Base-by-base conservation (phyloP, 1,140 invertebrate genomes). In the Heliothis subflexa region DNA sequence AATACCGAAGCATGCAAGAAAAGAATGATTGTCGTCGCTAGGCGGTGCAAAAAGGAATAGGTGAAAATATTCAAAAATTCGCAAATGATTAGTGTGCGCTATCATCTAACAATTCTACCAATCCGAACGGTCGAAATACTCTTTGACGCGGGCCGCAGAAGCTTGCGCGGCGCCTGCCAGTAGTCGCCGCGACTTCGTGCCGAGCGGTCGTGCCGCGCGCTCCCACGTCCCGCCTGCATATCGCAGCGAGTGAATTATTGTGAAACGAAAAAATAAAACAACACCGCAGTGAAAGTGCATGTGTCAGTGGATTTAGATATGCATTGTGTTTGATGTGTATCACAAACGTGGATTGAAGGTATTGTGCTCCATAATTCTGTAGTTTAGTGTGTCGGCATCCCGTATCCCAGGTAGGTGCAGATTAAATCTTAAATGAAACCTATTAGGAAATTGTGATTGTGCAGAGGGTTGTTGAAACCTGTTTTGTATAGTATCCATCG, bases 111-210 rank as follows among this genome's bases (percentile, higher is more conserved):
- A 86, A 84, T 86, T 87, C 85, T 86, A 83, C 80, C 86, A 85
- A 83, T 80, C 81, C 81, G 75, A 83, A 83, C 79, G 81, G 79
- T 79, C 78, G 74, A 80, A 86, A 84, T 84, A 85, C 68, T 88
- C 83, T 89, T 81, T 87, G 88, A 87, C 85, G 62, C 61, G 83
- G 79, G 76, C 84, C 82, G 83, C 76, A 78, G 85, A 87, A 91
- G 83, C 88, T 89, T 93, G 92, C 91, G 92, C 92, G 87, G 84
- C 84, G 83, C 82, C 77, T 79, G 76, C 83, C 86, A 93, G 92
- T 93, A 78, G 78, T 85, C 73, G 83, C 85, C 89, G 92, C 70
- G 92, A 66, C 79, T 75, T 73, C 82, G 87, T 81, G 86, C 78
- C 74, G 87, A 77, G 68, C 78, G 85, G 81, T 82, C 85, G 87